Percentiles rank a stretch among this genome's conserved stretches.
Conservation (phyloP, 1,140 invertebrate genomes). For the Agrilus planipennis region DNA sequence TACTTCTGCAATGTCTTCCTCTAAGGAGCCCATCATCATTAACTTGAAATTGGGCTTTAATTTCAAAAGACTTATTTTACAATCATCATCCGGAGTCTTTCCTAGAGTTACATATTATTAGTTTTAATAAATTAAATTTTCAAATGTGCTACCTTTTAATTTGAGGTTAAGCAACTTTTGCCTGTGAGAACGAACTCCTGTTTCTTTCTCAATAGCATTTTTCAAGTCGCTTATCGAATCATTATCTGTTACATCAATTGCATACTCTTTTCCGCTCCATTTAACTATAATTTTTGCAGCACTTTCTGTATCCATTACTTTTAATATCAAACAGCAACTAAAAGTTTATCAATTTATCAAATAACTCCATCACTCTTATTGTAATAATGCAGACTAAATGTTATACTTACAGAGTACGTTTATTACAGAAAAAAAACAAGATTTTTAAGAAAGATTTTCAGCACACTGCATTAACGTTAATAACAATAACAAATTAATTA, state of each 20-base stretch:
- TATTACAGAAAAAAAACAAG: no score
- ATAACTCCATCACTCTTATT: no score
- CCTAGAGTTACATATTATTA: conserved; percentile 49
- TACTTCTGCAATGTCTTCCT: conserved; percentile 78
- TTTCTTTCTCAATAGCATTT: conserved; percentile 63
- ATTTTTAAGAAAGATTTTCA: no score
- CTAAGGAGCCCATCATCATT: conserved; percentile 94
- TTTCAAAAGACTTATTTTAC: conserved; percentile 54
- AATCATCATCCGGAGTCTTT: conserved; percentile 66
- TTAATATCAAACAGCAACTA: no score
- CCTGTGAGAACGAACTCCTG: conserved; percentile 72
- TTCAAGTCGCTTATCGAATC: conserved; percentile 73
- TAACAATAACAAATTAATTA: no score
- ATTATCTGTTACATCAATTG: conserved; percentile 53
- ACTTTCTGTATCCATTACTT: conserved; percentile 9
- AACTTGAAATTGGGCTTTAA: conserved; percentile 84
- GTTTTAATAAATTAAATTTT: neutral
- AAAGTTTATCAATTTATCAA: no score
- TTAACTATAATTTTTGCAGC: conserved; percentile 57
- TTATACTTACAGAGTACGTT: no score
- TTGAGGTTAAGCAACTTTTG: conserved; percentile 91
- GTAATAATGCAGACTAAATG: no score
- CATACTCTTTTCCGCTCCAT: conserved; percentile 84
- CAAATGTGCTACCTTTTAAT: conserved; percentile 58
- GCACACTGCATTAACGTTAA: no score